Evolutionary conservation across 1,140 invertebrate genomes (phyloP).

Genomic region (Megalonaias nervosa): DNA sequence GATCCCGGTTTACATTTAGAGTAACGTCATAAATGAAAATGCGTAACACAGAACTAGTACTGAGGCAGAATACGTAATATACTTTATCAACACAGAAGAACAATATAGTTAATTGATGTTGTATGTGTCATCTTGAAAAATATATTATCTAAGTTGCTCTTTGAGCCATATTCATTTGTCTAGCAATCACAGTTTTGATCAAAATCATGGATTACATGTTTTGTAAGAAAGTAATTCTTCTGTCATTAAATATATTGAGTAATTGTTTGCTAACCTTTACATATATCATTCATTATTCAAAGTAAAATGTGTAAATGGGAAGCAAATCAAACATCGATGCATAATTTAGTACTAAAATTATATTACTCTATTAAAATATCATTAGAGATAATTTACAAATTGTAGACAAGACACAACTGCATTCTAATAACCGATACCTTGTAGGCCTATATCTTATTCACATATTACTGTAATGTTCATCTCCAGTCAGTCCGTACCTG

Average conservation of each 20-base stretch:
- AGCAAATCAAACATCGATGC: no score
- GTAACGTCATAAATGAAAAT: conserved; percentile 18
- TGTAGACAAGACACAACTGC: not conserved
- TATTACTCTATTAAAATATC: not conserved
- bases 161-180: not conserved
- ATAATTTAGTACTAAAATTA: not conserved
- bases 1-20: conserved; percentile 10
- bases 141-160: not conserved
- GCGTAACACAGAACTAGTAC: not conserved
- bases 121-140: not conserved
- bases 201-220: not conserved
- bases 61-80: not conserved
- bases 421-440: not conserved
- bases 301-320: no score
- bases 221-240: no score
- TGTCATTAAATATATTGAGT: no score
- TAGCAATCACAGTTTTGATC: not conserved
- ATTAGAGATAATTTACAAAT: not conserved
- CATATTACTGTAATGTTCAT: no score
- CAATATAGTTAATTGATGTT: not conserved
- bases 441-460: no score
- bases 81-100: no score
- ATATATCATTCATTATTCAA: no score
- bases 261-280: no score
- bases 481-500: not conserved